Percentiles rank a stretch among this genome's conserved stretches.
phyloP scores from a whole-genome alignment of 2,888 invertebrate genomes.

The Cartodere bifasciata region DNA sequence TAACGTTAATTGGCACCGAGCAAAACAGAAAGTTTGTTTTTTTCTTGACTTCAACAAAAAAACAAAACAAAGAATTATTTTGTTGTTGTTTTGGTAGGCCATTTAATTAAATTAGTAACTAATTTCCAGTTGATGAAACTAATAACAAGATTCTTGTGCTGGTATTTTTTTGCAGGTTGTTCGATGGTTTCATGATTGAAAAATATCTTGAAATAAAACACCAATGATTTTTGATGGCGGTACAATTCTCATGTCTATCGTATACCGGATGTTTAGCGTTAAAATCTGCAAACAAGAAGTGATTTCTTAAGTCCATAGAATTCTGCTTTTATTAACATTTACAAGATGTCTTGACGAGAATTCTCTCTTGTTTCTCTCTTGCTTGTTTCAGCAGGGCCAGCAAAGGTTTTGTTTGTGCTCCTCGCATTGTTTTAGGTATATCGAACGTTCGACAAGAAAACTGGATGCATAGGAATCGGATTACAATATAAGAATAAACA shows the following conservation, averaged over 20 bases:
- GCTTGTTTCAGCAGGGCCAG: too few relatives aligned
- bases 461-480: too few relatives aligned
- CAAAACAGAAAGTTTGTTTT: too few relatives aligned
- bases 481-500: too few relatives aligned
- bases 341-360: constrained; percentile 8
- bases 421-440: constrained; percentile 9
- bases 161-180: too few relatives aligned
- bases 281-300: constrained; percentile 15
- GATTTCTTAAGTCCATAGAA: constrained; percentile 15
- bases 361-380: constrained; percentile 5
- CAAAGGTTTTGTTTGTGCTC: constrained; percentile 5
- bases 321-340: constrained; percentile 9
- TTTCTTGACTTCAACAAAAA: too few relatives aligned
- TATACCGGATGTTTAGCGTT: constrained; percentile 15
- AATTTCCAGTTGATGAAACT: constrained; percentile 1
- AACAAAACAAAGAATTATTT: too few relatives aligned
- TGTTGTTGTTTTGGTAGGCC: too few relatives aligned
- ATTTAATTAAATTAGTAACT: too few relatives aligned
- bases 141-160: too few relatives aligned
- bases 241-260: constrained; percentile 8
- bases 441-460: constrained; percentile 10
- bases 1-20: too few relatives aligned
- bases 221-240: constrained; percentile 8
- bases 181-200: too few relatives aligned
- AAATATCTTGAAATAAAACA: constrained; percentile 10